Evolutionary conservation across 2,888 invertebrate species (phyloP), one percentile per base, ranked within the genome.

Genomic region (Pinctada fucata): DNA sequence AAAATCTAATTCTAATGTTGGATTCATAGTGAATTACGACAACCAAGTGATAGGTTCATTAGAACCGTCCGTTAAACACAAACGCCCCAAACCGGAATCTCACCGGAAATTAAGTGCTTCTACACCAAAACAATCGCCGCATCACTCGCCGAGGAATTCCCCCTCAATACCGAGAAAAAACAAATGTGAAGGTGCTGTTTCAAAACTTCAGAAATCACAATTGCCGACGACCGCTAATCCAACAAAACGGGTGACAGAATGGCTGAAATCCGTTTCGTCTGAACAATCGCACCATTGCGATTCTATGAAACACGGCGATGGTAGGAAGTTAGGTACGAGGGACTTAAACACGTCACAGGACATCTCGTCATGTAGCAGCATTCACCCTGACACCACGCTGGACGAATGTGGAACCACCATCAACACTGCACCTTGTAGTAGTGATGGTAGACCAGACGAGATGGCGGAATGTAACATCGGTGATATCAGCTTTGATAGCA

Each of bases 261-360:
- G 92, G 92, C 87, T 92, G 66, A 88, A 88, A 72, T 91, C 90
- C 13, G 91, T 92, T 49, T 87, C 87, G 6, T 71, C 81, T 8
- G 88, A 89, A 69, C 84, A 84, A 64, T 81, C 81, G n/a, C 79
- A 81, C 71, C 58, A 82, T 49, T 49, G 63, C n/a, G 78, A 74
- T 47, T 50, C 50, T 47, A 48, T 48, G 51, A 70, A 58, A 5
- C 51, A 64, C 16, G 48, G 48, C 31, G 49, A 65, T 64, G 65
- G 72, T 66, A 80, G 77, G 16, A 69, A 52, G 65, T 45, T 77
- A 45, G 74, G 74, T 64, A 76, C 72, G 3, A 64, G 64, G 1
- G 72, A 79, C 66, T 78, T 83, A 48, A 82, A 84, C 77, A 77
- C 76, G 58, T 80, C 81, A 16, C 77, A 80, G 48, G 83, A 84